Evolutionary conservation across 2,888 invertebrate genomes (phyloP), one percentile per base, ranked within the genome.

Genomic region (Cabera pusaria): DNA sequence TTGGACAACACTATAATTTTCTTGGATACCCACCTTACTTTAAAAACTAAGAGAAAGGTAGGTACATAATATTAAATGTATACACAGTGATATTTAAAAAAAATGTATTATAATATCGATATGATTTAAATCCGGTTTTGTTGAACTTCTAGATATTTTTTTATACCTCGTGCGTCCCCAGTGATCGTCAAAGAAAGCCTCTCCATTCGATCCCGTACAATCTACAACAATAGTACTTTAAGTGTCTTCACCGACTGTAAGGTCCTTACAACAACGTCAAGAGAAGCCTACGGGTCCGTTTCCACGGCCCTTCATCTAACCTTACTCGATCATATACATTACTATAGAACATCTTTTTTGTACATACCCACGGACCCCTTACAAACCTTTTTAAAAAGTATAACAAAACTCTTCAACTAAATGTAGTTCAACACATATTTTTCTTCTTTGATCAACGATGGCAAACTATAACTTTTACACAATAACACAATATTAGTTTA

Each of bases 191-290:
- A 61, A 59, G 57, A 51, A 36, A 43, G 20, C 20, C 28, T n/a
- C 24, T 5, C 44, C 49, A 44, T 32, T 20, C 32, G 9, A 23
- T 26, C 33, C 14, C 55, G 51, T 64, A 66, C 58, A 56, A 56
- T 52, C 73, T 80, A 82, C 79, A 83, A 83, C 85, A 79, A 77
- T 83, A 87, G 87, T 88, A 88, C 87, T 87, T 76, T 84, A 87
- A 86, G 87, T 87, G 81, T 72, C 87, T 81, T 72, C 66, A 72
- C 68, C 71, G 81, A 83, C 86, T 72, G 67, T 67, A 64, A 66
- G 29, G 60, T 49, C 71, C 72, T 81, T 83, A 85, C 85, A 85
- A 86, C 84, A 84, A 86, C 65, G 73, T 64, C 64, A 70, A 74
- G 72, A 74, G 74, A 83, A 79, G 72, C 73, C 73, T 79, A 78